phyloP scores from a whole-genome alignment of 2,113 vertebrate species.

The Setophaga coronata region DNA sequence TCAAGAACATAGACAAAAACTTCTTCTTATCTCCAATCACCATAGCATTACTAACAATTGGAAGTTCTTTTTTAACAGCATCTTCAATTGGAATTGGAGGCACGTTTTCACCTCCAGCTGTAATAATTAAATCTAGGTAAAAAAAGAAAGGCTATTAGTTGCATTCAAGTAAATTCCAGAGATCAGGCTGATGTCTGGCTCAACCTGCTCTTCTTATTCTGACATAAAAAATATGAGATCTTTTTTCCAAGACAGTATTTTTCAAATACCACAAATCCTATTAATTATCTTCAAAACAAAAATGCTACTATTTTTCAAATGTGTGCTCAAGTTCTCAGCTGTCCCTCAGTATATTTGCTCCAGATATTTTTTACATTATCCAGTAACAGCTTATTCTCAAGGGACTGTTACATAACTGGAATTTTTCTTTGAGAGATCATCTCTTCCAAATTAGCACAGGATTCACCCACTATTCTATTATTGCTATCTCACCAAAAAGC shows the following conservation, averaged over 20 bases:
- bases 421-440: neutral
- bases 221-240: neutral
- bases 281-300: neutral
- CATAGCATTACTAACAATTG: conserved; percentile 84
- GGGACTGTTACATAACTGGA: neutral
- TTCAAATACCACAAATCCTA: neutral
- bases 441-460: neutral
- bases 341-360: neutral
- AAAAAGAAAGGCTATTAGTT: neutral
- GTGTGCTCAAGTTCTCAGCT: neutral
- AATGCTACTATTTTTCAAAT: neutral
- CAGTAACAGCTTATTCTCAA: neutral
- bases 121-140: conserved; percentile 85
- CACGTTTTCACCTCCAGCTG: conserved; percentile 86
- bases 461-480: neutral
- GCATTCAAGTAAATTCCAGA: neutral
- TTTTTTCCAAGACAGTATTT: neutral
- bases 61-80: conserved; percentile 83
- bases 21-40: conserved; percentile 86
- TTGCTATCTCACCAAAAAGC: neutral
- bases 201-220: neutral
- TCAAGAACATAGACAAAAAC: conserved; percentile 87
- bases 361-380: neutral
- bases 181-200: neutral
- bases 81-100: conserved; percentile 85